Evolutionary conservation across 2,888 invertebrate genomes (phyloP).

Genomic region (Theristus sp.): DNA sequence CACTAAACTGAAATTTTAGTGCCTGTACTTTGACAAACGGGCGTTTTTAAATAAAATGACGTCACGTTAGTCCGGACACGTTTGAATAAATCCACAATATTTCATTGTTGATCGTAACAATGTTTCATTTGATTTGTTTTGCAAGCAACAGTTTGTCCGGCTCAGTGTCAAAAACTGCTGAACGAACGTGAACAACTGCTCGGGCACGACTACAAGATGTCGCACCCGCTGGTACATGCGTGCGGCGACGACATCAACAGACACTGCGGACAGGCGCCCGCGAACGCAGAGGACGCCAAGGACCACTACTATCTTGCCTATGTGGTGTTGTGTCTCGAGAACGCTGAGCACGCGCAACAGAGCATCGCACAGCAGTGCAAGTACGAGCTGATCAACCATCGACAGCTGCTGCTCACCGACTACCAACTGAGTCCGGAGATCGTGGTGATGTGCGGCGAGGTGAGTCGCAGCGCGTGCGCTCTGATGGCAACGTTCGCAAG

Average conservation of each 20-base stretch:
- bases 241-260: slow-evolving; percentile 65
- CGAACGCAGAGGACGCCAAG: background rate
- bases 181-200: slow-evolving; percentile 66
- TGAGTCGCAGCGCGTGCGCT: no score
- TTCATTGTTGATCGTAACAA: no score
- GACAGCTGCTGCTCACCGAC: slow-evolving; percentile 67
- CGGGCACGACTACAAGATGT: slow-evolving; percentile 70
- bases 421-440: slow-evolving; percentile 80
- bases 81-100: no score
- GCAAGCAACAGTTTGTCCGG: background rate
- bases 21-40: no score
- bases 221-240: slow-evolving; percentile 64
- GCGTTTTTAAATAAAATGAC: no score
- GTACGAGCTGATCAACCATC: slow-evolving; percentile 70
- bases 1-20: no score
- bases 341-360: slow-evolving; percentile 31
- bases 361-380: slow-evolving; percentile 50
- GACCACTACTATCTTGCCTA: slow-evolving; percentile 48
- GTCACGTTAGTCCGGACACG: no score
- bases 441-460: slow-evolving; percentile 56
- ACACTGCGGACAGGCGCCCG: background rate
- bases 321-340: slow-evolving; percentile 74
- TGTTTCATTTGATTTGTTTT: background rate
- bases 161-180: slow-evolving; percentile 58
- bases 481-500: no score